Conservation (phyloP, 2,888 invertebrate species). For the Dryobotodes eremita region DNA sequence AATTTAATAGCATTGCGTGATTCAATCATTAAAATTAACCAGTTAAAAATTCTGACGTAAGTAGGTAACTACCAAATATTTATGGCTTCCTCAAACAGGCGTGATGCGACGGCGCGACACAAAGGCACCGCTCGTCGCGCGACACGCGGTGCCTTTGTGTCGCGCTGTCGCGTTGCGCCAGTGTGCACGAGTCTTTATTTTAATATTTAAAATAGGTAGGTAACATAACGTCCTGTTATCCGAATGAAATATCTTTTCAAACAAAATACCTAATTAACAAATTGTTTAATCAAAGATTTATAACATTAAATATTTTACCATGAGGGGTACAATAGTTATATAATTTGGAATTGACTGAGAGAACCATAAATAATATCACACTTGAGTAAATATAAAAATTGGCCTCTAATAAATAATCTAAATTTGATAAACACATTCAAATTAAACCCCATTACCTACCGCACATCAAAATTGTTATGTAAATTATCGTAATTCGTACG, state of each 20-base stretch:
- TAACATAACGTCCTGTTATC: neutral
- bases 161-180: too few relatives aligned
- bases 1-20: neutral
- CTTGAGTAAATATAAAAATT: neutral
- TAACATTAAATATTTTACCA: neutral
- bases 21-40: neutral
- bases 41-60: neutral
- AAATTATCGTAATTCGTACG: conserved; percentile 50
- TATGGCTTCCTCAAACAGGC: too few relatives aligned
- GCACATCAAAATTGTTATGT: conserved; percentile 29
- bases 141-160: too few relatives aligned
- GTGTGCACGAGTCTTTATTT: too few relatives aligned
- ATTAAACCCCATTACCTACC: conserved; percentile 1
- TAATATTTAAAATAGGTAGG: neutral
- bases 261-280: conserved; percentile 1
- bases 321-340: neutral
- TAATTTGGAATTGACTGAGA: neutral
- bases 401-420: neutral
- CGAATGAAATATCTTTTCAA: conserved; percentile 1
- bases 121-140: too few relatives aligned
- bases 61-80: neutral
- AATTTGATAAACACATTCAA: conserved; percentile 21
- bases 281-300: neutral
- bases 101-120: too few relatives aligned
- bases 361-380: neutral